phyloP scores from a whole-genome alignment of 2,113 vertebrate species.

The Ctenodactylus gundi region DNA sequence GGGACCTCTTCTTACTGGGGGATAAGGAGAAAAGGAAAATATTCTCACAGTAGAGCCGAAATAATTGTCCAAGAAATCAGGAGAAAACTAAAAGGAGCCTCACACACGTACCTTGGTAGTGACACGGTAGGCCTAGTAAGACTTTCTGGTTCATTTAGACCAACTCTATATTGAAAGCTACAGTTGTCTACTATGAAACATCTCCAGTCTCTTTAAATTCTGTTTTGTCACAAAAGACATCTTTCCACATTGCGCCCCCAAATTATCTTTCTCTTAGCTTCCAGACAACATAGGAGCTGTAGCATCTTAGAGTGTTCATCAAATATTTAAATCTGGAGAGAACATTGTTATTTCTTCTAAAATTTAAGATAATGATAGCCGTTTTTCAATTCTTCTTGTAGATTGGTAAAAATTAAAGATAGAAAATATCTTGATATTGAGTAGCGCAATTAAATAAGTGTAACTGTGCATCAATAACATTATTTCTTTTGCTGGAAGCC shows the following conservation, averaged over 20 bases:
- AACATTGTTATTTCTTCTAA: neutral
- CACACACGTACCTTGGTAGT: neutral
- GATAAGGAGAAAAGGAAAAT: neutral
- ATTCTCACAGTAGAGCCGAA: neutral
- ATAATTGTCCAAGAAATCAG: neutral
- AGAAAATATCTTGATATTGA: constrained; percentile 23
- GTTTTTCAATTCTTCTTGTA: constrained; percentile 16
- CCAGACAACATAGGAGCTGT: neutral
- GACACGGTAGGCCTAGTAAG: neutral
- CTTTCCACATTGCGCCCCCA: neutral
- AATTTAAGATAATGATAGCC: neutral
- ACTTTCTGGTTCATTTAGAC: neutral
- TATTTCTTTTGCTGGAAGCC: constrained; percentile 4
- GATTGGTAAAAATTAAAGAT: neutral
- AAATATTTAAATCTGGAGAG: neutral
- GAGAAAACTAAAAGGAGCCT: neutral
- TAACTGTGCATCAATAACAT: neutral
- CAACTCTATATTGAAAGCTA: neutral
- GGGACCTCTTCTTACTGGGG: neutral
- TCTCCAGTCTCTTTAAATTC: neutral
- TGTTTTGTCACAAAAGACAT: neutral
- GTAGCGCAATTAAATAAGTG: neutral
- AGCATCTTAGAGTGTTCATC: neutral
- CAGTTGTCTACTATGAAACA: neutral
- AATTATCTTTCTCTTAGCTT: neutral